Evolutionary conservation across 2,113 vertebrate genomes (phyloP).

Genomic region (Lanius ludovicianus): DNA sequence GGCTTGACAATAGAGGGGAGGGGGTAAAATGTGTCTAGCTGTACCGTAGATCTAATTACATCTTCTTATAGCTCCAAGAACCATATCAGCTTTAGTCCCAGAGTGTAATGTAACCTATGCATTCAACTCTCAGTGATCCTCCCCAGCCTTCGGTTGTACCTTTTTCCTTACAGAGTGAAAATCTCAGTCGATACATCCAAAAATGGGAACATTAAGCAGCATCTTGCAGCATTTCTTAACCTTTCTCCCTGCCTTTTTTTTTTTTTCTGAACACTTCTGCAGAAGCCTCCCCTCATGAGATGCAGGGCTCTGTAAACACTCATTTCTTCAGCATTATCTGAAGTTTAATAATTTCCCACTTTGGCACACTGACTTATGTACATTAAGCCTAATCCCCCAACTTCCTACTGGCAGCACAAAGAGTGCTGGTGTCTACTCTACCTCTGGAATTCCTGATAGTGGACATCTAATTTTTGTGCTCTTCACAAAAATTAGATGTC

Average conservation of each 20-base stretch:
- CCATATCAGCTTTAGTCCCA: constrained; percentile 61
- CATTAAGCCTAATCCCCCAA: not conserved
- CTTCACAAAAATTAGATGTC: too few species aligned
- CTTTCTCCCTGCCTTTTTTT: not conserved
- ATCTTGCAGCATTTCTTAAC: not conserved
- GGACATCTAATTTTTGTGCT: not conserved
- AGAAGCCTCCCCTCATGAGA: not conserved
- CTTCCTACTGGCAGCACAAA: not conserved
- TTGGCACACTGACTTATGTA: not conserved
- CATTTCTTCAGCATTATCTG: not conserved
- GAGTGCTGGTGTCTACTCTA: not conserved
- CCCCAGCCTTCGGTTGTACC: not conserved
- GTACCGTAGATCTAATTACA: constrained; percentile 55
- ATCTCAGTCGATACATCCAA: not conserved
- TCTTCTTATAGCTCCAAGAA: constrained; percentile 30
- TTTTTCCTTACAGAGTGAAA: not conserved
- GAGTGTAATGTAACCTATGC: constrained; percentile 38
- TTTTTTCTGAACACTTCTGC: not conserved
- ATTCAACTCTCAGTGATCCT: constrained; percentile 1
- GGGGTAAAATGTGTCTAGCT: not conserved
- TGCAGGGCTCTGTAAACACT: not conserved
- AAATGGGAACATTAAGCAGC: not conserved
- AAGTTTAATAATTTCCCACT: not conserved
- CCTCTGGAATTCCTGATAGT: not conserved
- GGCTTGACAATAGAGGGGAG: not conserved